Evolutionary conservation across 2,797 vertebrate species (phyloP).

Genomic region (Catamblyrhynchus diadema): DNA sequence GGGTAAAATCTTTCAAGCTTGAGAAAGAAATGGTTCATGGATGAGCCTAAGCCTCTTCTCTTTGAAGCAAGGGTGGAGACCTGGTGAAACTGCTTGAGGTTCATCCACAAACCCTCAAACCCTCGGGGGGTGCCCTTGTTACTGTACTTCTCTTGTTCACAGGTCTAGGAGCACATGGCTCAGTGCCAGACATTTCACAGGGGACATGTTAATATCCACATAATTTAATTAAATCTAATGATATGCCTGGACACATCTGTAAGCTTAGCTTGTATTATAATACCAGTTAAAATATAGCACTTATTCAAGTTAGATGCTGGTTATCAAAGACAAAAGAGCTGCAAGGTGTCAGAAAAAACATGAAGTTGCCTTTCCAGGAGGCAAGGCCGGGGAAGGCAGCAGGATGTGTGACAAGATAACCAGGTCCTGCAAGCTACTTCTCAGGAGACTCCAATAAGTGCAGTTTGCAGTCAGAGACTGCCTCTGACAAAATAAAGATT

Average conservation of each 20-base stretch:
- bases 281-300: neutral
- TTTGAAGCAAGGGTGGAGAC: neutral
- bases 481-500: neutral
- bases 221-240: neutral
- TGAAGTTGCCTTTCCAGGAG: neutral
- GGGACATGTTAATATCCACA: neutral
- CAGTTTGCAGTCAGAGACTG: neutral
- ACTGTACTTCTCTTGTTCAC: neutral
- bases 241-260: neutral
- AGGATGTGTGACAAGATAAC: neutral
- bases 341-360: neutral
- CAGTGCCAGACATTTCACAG: neutral
- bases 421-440: neutral
- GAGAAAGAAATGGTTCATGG: neutral
- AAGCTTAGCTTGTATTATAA: neutral
- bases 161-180: neutral
- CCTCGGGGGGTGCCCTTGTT: neutral
- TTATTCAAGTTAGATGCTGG: neutral
- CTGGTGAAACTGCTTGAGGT: neutral
- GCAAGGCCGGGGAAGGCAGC: neutral
- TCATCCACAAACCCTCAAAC: neutral
- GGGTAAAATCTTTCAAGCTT: neutral
- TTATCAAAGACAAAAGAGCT: neutral
- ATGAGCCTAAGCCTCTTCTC: neutral
- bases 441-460: neutral